phyloP scores from a whole-genome alignment of 23 tunicate genomes.

The Aplidium turbinatum region DNA sequence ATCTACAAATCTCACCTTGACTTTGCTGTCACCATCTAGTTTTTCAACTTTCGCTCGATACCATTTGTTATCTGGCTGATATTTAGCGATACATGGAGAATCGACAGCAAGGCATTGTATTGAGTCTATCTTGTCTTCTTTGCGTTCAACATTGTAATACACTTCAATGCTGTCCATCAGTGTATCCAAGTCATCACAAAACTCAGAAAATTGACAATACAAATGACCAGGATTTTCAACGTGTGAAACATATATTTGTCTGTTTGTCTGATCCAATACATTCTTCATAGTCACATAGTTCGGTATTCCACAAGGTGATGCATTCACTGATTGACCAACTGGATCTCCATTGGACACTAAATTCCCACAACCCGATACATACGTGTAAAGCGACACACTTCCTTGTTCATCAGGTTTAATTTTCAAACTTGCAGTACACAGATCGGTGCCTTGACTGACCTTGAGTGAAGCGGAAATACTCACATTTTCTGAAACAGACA shows the following conservation, averaged over 20 bases:
- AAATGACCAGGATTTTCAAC: slow-evolving; percentile 66
- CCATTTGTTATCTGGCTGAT: slow-evolving; percentile 61
- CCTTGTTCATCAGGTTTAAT: not conserved
- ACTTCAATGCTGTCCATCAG: slow-evolving; percentile 47
- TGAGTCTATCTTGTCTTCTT: not conserved
- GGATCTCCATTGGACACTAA: too few species aligned
- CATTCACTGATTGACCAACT: too few species aligned
- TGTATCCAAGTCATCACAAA: slow-evolving; percentile 39
- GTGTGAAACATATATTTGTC: slow-evolving; percentile 60
- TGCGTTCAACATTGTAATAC: slow-evolving; percentile 18
- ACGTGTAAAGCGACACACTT: not conserved
- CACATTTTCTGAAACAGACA: slow-evolving; percentile 30
- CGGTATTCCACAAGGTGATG: not conserved
- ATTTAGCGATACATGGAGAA: slow-evolving; percentile 68
- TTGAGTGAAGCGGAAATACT: slow-evolving; percentile 24
- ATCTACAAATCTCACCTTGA: slow-evolving; percentile 67
- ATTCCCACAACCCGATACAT: not conserved
- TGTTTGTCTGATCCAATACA: slow-evolving; percentile 10
- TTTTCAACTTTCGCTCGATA: slow-evolving; percentile 50
- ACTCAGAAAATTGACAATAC: slow-evolving; percentile 50
- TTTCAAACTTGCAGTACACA: not conserved
- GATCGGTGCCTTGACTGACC: not conserved
- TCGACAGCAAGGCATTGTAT: slow-evolving; percentile 26
- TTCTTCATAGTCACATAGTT: not conserved
- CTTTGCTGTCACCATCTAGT: not conserved